Percentiles rank a stretch among this genome's conserved stretches.
phyloP scores from a whole-genome alignment of 2,113 vertebrate species.

The Argyrosomus japonicus region DNA sequence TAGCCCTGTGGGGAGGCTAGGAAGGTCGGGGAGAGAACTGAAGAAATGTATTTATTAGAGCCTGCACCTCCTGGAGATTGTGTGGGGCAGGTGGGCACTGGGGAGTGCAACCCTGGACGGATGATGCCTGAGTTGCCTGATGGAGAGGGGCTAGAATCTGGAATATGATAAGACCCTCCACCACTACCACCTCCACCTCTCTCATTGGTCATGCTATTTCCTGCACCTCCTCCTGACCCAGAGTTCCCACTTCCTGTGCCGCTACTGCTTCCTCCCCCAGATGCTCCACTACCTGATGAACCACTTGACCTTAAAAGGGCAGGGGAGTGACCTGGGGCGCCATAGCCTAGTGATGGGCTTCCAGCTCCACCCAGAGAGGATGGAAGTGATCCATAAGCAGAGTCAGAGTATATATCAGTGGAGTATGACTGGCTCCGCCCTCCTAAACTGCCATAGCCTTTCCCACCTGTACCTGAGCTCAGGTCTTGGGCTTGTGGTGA shows the following conservation, averaged over 20 bases:
- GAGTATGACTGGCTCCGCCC: conserved; percentile 88
- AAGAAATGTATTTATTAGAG: conserved; percentile 91
- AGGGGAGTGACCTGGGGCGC: conserved; percentile 92
- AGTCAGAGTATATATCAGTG: conserved; percentile 85
- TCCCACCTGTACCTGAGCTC: conserved; percentile 84
- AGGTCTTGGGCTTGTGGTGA: conserved; percentile 89
- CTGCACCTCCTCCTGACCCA: conserved; percentile 78
- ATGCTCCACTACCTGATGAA: conserved; percentile 80
- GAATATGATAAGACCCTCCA: conserved; percentile 84
- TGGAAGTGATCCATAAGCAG: conserved; percentile 84
- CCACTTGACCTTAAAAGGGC: conserved; percentile 89
- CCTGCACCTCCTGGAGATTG: conserved; percentile 89
- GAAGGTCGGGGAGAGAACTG: conserved; percentile 91
- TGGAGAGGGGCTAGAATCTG: conserved; percentile 92
- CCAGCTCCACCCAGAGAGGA: conserved; percentile 86
- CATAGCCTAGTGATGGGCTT: conserved; percentile 92
- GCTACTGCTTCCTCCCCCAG: conserved; percentile 77
- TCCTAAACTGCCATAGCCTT: conserved; percentile 81
- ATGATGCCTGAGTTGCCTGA: conserved; percentile 89
- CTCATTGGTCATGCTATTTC: conserved; percentile 76
- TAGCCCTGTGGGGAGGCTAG: conserved; percentile 87
- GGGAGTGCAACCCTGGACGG: conserved; percentile 91
- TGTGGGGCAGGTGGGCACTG: conserved; percentile 86
- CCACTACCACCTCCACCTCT: conserved; percentile 80
- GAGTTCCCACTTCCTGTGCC: conserved; percentile 79